Conservation (phyloP, 2,113 vertebrate species). For the Marmota flaviventris region DNA sequence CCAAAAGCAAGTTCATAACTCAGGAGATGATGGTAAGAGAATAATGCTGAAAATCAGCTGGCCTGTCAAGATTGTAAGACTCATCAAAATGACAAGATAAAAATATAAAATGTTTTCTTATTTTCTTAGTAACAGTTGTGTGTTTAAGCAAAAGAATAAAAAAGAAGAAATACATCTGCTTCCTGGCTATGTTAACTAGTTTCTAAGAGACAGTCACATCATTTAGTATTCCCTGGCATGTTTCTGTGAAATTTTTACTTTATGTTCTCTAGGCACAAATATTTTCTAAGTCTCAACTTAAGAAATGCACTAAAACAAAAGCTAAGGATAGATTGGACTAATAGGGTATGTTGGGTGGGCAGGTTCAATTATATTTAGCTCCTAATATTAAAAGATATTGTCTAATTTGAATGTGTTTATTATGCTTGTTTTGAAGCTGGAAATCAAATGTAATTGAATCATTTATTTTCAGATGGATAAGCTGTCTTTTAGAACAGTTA, state of each 20-base stretch:
- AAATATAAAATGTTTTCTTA: background rate
- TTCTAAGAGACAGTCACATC: background rate
- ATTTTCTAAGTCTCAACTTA: background rate
- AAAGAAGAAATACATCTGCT: background rate
- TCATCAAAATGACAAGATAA: background rate
- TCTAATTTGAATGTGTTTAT: background rate
- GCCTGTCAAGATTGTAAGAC: background rate
- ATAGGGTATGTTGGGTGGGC: background rate
- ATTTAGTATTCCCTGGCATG: background rate
- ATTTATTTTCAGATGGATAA: slow-evolving; percentile 67
- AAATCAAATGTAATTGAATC: slow-evolving; percentile 54
- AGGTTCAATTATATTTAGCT: background rate
- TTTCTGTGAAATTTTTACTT: background rate
- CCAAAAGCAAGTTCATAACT: background rate
- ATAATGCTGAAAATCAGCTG: background rate
- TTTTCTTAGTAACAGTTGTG: background rate
- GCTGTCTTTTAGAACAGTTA: slow-evolving; percentile 59
- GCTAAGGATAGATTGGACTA: no score
- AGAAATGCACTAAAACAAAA: no score
- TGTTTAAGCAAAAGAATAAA: background rate
- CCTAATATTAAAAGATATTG: slow-evolving; percentile 16
- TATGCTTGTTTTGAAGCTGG: slow-evolving; percentile 26
- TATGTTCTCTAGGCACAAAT: background rate
- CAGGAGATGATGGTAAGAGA: background rate
- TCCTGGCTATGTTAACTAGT: background rate